These are phyloP conservation scores for Lithophane socia DNA, from an alignment of 2,888 invertebrate genomes.

Conservation along the genomic window DNA sequence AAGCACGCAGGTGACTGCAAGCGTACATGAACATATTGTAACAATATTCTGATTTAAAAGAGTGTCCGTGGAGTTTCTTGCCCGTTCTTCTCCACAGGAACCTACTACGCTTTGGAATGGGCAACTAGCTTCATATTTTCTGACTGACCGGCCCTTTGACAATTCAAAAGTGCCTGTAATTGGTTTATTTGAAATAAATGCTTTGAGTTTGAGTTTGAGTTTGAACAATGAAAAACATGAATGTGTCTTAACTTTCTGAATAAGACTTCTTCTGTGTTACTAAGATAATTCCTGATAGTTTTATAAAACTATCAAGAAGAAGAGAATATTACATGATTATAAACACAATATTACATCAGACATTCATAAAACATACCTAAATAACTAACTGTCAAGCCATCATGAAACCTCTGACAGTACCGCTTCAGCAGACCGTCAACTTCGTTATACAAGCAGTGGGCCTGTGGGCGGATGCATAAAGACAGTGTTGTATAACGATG, in stretches of 20 bases:
- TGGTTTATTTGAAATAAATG: no score
- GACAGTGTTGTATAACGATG: conserved; percentile 34
- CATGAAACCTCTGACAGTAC: not conserved
- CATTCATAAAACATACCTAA: conserved; percentile 1
- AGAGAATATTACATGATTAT: not conserved
- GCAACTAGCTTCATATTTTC: no score
- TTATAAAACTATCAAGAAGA: not conserved
- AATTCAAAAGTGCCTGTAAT: no score
- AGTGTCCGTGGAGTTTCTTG: no score
- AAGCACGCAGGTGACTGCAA: not conserved
- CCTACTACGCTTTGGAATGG: no score
- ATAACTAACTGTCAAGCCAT: not conserved
- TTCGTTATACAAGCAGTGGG: no score
- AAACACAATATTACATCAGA: not conserved
- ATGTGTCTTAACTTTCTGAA: not conserved
- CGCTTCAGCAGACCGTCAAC: not conserved
- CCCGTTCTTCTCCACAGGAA: no score
- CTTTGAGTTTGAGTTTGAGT: no score
- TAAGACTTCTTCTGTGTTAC: not conserved
- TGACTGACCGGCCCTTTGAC: no score
- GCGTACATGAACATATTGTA: no score
- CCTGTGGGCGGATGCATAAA: not conserved
- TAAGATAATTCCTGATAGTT: not conserved
- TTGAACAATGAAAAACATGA: not conserved
- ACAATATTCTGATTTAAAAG: no score